Evolutionary conservation across 2,888 invertebrate genomes (phyloP).

Genomic region (Sabellastarte sp.): DNA sequence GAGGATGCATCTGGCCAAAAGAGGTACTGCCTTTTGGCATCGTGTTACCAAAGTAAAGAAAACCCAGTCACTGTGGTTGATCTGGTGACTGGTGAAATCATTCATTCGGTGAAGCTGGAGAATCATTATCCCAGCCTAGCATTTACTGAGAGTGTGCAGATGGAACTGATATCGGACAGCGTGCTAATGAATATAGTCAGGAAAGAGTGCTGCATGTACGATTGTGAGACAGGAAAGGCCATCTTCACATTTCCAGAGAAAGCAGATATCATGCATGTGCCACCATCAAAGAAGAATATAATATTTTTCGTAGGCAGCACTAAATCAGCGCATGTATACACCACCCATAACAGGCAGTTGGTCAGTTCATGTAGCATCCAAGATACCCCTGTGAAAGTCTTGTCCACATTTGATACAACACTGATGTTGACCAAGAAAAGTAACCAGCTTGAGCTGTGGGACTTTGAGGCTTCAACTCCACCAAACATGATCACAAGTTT

Average conservation of each 20-base stretch:
- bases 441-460: background rate
- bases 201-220: slow-evolving; percentile 7
- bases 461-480: background rate
- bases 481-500: background rate
- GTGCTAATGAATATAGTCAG: slow-evolving; percentile 19
- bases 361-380: too few relatives aligned
- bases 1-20: too few relatives aligned
- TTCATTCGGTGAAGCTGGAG: slow-evolving; percentile 26
- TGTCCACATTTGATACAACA: background rate
- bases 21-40: slow-evolving; percentile 19
- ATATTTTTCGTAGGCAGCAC: background rate
- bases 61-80: slow-evolving; percentile 36
- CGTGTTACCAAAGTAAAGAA: slow-evolving; percentile 30
- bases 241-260: slow-evolving; percentile 1
- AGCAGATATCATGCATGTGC: slow-evolving; percentile 7
- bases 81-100: slow-evolving; percentile 28
- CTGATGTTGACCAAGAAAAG: background rate
- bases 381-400: background rate
- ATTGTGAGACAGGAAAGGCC: slow-evolving; percentile 5
- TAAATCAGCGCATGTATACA: too few relatives aligned
- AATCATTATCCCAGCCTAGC: slow-evolving; percentile 34
- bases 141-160: slow-evolving; percentile 33
- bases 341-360: too few relatives aligned
- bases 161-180: slow-evolving; percentile 24
- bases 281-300: background rate